Conservation (phyloP, 2,888 invertebrate species). For the Noctuana brunneofusca region DNA sequence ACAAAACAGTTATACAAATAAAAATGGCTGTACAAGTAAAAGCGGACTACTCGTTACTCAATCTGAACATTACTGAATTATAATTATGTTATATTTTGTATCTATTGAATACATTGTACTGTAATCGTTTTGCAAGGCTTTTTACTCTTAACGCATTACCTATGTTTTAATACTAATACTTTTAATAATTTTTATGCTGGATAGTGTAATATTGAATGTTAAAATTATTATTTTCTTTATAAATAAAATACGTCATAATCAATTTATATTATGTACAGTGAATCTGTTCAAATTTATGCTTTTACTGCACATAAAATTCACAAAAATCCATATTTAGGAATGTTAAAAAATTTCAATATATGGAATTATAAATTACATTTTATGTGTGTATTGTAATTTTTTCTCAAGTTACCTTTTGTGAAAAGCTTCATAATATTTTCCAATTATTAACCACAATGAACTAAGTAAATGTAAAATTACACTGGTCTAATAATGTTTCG, state of each 20-base stretch:
- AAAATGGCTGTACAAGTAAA: slow-evolving; percentile 70
- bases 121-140: slow-evolving; percentile 35
- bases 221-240: not conserved
- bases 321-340: not conserved
- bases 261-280: not conserved
- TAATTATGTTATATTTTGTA: slow-evolving; percentile 40
- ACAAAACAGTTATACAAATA: slow-evolving; percentile 78
- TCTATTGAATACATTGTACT: slow-evolving; percentile 44
- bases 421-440: too few relatives aligned
- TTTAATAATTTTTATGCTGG: too few relatives aligned
- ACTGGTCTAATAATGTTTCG: not conserved
- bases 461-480: not conserved
- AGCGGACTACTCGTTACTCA: slow-evolving; percentile 51
- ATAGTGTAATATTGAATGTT: not conserved
- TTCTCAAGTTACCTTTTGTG: too few relatives aligned
- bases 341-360: not conserved
- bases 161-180: not conserved
- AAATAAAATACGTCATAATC: not conserved
- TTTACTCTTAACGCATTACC: not conserved
- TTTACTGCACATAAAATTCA: not conserved
- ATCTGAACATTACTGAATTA: slow-evolving; percentile 54
- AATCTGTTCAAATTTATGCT: not conserved
- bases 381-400: too few relatives aligned
- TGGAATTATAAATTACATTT: not conserved
- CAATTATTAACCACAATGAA: not conserved